These are phyloP conservation scores for Notospermus geniculatus DNA, from an alignment of 1,140 invertebrate species.

Conservation along the genomic window DNA sequence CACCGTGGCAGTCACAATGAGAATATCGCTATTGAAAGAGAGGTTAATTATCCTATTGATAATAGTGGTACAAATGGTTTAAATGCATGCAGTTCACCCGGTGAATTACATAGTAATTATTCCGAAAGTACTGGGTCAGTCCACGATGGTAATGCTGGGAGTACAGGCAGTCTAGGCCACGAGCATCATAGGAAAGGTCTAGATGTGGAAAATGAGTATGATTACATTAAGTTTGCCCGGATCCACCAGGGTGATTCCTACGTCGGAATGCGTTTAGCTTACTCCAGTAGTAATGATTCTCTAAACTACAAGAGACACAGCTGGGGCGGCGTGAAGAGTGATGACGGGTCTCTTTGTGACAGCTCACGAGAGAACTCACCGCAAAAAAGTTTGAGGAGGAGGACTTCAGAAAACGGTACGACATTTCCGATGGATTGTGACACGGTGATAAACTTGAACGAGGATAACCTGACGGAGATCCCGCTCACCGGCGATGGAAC, in stretches of 20 bases:
- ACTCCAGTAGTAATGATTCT: slow-evolving; percentile 47
- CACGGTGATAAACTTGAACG: slow-evolving; percentile 33
- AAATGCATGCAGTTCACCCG: slow-evolving; percentile 16
- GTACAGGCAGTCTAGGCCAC: no score
- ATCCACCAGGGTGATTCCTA: slow-evolving; percentile 71
- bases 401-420: slow-evolving; percentile 16
- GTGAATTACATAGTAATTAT: neutral
- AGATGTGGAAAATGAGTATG: slow-evolving; percentile 52
- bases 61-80: slow-evolving; percentile 6
- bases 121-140: neutral
- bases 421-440: neutral
- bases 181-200: slow-evolving; percentile 26
- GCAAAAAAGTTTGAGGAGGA: slow-evolving; percentile 28
- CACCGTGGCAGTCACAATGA: neutral
- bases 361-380: slow-evolving; percentile 37
- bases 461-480: slow-evolving; percentile 49
- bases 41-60: slow-evolving; percentile 8
- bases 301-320: slow-evolving; percentile 29
- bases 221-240: slow-evolving; percentile 79
- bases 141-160: neutral
- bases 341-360: slow-evolving; percentile 18
- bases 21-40: neutral
- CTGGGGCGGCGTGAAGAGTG: slow-evolving; percentile 27
- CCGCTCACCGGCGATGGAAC: slow-evolving; percentile 42
- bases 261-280: slow-evolving; percentile 73